Base-by-base conservation (phyloP, 2,113 vertebrate genomes). In the Galeopterus variegatus region DNA sequence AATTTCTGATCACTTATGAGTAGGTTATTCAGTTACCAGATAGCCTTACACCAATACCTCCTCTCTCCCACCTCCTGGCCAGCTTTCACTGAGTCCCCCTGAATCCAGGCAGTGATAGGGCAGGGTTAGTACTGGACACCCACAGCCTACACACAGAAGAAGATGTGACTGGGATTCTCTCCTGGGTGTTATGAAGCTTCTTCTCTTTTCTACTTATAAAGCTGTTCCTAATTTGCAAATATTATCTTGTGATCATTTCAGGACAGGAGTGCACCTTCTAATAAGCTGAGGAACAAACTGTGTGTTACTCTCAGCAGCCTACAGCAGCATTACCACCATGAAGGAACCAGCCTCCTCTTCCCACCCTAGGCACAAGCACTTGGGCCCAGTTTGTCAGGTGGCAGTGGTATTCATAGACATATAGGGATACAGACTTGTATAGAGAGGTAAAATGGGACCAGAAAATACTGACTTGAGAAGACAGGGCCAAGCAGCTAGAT, bases 281-380 rank as follows among this genome's bases (percentile, higher is more conserved):
- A 8, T 33, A 14, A 56, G 64, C 36, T 3, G 50, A 64, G 4
- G 41, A 17, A 45, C 21, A 58, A 56, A 26, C 54, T 26, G 2
- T 26, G 50, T 28, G 75, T 7, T 5, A 54, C 48, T 52, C 28
- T 19, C 9, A 2, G 58, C 0, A 17, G 52, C 89, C 62, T 31
- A 8, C 11, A 41, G 76, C 2, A 28, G 7, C 26, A 17, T 24
- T 17, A 14, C 36, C 75, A 23, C 26, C 18, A 10, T 3, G n/a
- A 5, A 17, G 18, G 28, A 4, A 8, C 8, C 8, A 1, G n/a
- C 52, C 52, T 3, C 5, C 5, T 0, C 0, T 24, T 33, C 17
- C 73, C 10, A 28, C 45, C 48, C 0, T 0, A 13, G 23, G 15
- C 15, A 8, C 2, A 4, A 1, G 54, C 69, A 45, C 54, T 48